These are phyloP conservation scores for Megathymus violae DNA, from an alignment of 1,140 invertebrate genomes.

Conservation along the genomic window DNA sequence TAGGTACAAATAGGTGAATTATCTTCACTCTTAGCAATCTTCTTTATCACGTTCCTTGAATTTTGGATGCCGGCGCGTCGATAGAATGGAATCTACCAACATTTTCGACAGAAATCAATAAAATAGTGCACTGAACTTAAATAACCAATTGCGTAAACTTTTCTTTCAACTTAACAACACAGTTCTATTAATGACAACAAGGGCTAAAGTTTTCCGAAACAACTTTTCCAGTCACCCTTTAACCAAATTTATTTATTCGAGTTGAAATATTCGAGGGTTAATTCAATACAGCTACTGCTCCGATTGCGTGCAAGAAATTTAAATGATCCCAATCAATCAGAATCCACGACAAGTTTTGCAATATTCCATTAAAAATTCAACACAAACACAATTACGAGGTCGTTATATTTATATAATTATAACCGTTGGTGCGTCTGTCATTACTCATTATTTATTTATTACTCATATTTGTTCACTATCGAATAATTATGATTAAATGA, in stretches of 20 bases:
- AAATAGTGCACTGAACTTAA: no score
- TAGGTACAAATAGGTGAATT: no score
- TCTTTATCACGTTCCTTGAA: no score
- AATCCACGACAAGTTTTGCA: constrained; percentile 54
- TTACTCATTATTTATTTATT: no score
- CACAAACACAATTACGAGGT: constrained; percentile 60
- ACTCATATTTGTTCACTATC: no score
- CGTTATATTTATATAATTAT: background rate
- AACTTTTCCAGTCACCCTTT: constrained; percentile 51
- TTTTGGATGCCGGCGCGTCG: no score
- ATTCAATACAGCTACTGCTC: constrained; percentile 64
- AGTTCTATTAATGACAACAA: constrained; percentile 36
- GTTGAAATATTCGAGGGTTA: constrained; percentile 68
- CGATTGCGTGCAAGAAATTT: constrained; percentile 70
- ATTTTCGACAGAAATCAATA: no score
- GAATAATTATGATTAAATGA: no score
- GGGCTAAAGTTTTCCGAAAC: constrained; percentile 46
- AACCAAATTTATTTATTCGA: constrained; percentile 62
- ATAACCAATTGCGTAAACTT: constrained; percentile 10
- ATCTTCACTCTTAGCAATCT: no score
- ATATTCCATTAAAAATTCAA: constrained; percentile 76
- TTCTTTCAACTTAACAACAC: constrained; percentile 22
- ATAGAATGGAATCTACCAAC: no score
- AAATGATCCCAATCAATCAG: constrained; percentile 75
- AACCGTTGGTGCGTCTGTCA: no score